Base-by-base conservation (phyloP, 2,113 vertebrate genomes). In the Chloropsis cyanopogon region DNA sequence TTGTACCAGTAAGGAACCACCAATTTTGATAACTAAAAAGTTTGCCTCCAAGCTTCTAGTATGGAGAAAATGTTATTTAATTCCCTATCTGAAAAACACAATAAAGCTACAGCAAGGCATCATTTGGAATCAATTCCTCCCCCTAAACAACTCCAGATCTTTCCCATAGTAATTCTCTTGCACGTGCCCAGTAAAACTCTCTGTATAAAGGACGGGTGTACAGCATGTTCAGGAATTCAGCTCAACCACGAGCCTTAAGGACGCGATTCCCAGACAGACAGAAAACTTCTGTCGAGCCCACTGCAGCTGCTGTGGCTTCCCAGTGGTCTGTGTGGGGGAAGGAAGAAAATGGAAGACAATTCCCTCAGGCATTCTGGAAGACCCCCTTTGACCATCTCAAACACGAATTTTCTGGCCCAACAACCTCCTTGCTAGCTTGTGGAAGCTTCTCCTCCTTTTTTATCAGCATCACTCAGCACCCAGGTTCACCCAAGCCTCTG, bases 61-160 rank as follows among this genome's bases (percentile, higher is more conserved):
- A 72, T 2, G 14, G 44, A 88, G 72, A 65, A 94, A 94, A 78
- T 0, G 3, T 11, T 66, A 59, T 71, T 88, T 95, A 68, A 95
- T 92, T 92, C 79, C 78, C 57, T 75, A 71, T 29, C 88, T 86
- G 72, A 88, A 94, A 90, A 96, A 86, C 64, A 95, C 63, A 93
- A 90, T 88, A 90, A 96, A 94, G 52, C 83, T 81, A 50, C 37
- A 93, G 72, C 56, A 83, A 94, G 83, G 85, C 91, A 93, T 95
- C 92, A 95, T 93, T 97, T 96, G 95, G 95, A 96, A 96, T 72
- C 77, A 93, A 90, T 96, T 96, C 94, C n/a, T 83, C 31, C n/a
- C 39, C 77, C 57, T 94, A 95, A 96, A 90, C 92, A 93, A 39
- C 57, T 96, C 95, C 93, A 96, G 94, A 94, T 75, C 88, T 92